Evolutionary conservation across 1,140 invertebrate genomes (phyloP).

Genomic region (Oryctes rhinoceros): DNA sequence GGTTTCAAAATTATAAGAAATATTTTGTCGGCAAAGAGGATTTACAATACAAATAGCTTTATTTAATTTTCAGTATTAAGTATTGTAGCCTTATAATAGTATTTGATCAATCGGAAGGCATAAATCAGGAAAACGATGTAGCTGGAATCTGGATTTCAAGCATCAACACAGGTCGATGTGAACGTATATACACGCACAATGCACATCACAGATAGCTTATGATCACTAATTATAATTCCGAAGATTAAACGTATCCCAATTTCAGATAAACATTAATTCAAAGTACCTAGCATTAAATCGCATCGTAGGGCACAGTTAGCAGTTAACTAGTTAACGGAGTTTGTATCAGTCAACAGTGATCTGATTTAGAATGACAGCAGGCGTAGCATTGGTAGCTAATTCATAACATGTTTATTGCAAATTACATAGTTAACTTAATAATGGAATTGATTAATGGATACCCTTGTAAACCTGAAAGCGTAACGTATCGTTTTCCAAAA

Average conservation of each 20-base stretch:
- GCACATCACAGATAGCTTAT: conserved; percentile 2
- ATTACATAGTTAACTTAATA: background rate
- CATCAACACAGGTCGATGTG: no score
- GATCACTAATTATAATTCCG: background rate
- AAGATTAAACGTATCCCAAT: conserved; percentile 1
- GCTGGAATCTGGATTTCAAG: no score
- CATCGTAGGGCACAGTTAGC: background rate
- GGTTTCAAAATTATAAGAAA: no score
- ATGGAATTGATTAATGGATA: background rate
- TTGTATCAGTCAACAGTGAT: background rate
- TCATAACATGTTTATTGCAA: background rate
- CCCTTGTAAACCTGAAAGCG: background rate
- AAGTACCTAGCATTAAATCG: background rate
- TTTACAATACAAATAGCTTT: no score
- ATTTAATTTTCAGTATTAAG: no score
- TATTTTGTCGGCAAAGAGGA: no score
- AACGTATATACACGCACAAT: background rate
- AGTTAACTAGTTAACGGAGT: background rate
- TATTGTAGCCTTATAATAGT: no score
- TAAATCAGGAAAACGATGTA: no score
- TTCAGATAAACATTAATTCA: background rate
- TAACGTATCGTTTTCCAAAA: background rate
- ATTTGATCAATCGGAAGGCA: no score
- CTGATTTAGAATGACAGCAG: background rate
- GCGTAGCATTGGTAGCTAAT: background rate